Percentiles rank a stretch among this genome's conserved stretches.
phyloP scores from a whole-genome alignment of 2,113 vertebrate species.

The Erythrolamprus reginae region DNA sequence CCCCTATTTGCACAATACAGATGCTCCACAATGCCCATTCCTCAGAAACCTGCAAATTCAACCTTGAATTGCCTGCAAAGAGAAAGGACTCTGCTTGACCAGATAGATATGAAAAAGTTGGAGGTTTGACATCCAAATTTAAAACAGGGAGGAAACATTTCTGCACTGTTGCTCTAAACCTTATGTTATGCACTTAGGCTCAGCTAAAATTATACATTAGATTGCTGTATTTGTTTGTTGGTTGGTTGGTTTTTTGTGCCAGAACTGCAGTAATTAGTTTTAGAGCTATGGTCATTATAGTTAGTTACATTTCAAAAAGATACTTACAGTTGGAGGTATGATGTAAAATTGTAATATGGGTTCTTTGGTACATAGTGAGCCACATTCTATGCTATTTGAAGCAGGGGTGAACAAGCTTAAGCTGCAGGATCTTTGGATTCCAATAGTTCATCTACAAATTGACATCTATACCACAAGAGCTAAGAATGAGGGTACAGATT shows the following conservation, averaged over 20 bases:
- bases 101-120: background rate
- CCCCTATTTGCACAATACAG: background rate
- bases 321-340: background rate
- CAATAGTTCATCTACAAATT: background rate
- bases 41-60: background rate
- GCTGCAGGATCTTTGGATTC: background rate
- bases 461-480: background rate
- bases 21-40: background rate
- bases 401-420: background rate
- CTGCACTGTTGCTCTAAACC: background rate
- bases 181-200: constrained; percentile 2
- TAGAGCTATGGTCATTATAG: background rate
- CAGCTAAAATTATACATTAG: background rate
- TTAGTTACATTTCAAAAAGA: background rate
- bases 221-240: background rate
- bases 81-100: background rate
- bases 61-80: background rate
- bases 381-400: background rate
- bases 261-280: background rate
- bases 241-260: background rate
- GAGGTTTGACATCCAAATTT: background rate
- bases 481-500: background rate
- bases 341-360: background rate
- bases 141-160: background rate
- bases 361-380: background rate